These are phyloP conservation scores for Poliocrania exsul DNA, from an alignment of 2,797 vertebrate genomes.

Conservation along the genomic window DNA sequence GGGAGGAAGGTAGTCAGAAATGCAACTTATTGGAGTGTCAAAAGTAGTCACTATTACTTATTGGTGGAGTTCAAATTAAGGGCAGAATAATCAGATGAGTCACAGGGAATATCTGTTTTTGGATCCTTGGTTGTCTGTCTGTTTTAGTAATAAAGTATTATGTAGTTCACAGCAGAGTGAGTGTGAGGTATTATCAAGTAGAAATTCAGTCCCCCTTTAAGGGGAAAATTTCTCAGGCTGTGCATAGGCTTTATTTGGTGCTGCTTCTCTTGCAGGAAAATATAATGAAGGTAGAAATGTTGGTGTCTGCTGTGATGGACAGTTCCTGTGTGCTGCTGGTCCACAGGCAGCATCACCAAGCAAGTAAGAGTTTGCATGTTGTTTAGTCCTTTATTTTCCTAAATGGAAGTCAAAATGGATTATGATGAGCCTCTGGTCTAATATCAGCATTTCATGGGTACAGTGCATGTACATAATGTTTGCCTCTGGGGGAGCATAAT, in stretches of 20 bases:
- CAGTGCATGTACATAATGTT: neutral
- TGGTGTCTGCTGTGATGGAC: fast-evolving
- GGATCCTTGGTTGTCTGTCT: neutral
- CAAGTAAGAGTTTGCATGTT: no score
- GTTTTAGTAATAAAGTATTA: neutral
- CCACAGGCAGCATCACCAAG: neutral
- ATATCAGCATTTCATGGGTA: neutral
- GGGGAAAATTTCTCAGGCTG: neutral
- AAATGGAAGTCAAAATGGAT: neutral
- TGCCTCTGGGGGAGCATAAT: neutral
- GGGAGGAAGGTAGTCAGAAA: neutral
- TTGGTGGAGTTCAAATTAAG: neutral
- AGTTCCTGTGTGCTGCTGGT: neutral
- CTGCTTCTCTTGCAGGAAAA: neutral
- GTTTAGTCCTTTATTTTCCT: neutral
- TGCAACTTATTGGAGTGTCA: neutral
- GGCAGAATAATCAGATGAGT: neutral
- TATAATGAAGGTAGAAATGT: neutral
- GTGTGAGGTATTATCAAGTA: neutral
- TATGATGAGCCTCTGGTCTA: neutral
- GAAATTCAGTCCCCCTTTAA: fast-evolving
- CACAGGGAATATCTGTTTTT: neutral
- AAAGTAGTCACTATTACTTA: neutral
- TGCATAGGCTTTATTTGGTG: neutral
- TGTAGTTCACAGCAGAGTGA: neutral